Evolutionary conservation across 2,888 invertebrate species (phyloP).

Genomic region (Unio delphinus): DNA sequence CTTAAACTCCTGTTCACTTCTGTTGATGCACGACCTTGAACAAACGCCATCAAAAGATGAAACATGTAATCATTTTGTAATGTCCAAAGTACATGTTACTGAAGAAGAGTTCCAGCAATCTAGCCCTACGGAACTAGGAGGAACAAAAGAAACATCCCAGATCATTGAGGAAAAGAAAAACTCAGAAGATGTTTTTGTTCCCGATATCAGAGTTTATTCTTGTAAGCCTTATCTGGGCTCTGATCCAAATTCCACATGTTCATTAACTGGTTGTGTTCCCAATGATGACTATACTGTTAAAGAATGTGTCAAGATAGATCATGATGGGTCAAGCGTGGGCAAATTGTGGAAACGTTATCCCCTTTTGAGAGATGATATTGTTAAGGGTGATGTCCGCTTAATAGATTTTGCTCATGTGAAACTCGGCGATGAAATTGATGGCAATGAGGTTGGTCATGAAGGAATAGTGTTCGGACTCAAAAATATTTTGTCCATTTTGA

Average conservation of each 20-base stretch:
- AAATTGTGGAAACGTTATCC: no score
- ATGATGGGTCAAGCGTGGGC: no score
- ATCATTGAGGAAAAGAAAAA: no score
- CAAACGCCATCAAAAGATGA: background rate
- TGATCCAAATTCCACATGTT: background rate
- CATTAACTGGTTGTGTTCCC: background rate
- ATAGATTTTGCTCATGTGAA: constrained; percentile 97
- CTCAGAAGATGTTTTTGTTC: no score
- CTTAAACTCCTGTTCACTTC: constrained; percentile 74
- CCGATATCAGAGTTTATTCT: no score
- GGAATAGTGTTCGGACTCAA: constrained; percentile 91
- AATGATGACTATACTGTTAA: background rate
- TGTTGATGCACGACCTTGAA: constrained; percentile 74
- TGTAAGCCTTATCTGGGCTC: no score
- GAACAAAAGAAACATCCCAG: no score
- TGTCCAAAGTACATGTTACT: no score
- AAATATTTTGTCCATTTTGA: constrained; percentile 79
- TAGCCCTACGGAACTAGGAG: no score
- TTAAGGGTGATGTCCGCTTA: constrained; percentile 84
- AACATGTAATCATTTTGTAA: no score
- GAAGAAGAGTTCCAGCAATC: no score
- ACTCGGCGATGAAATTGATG: constrained; percentile 76
- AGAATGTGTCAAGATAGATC: no score
- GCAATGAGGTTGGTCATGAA: constrained; percentile 79
- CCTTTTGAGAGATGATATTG: background rate